Evolutionary conservation across 2,113 vertebrate genomes (phyloP).

Genomic region (Apus apus): DNA sequence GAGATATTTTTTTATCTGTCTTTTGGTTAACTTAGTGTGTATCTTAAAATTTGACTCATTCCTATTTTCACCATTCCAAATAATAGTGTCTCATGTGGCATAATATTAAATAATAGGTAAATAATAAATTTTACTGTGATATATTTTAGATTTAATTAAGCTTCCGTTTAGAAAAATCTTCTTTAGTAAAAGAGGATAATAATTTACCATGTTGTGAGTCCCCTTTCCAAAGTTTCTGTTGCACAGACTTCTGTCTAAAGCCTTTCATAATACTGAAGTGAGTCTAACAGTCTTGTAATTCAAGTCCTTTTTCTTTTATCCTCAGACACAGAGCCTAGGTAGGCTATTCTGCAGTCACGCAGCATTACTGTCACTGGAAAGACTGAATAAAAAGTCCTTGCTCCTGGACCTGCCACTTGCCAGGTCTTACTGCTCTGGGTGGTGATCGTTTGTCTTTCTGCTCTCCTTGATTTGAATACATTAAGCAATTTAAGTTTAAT

Average conservation of each 20-base stretch:
- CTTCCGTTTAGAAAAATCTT: background rate
- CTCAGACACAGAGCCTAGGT: background rate
- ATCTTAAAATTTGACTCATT: background rate
- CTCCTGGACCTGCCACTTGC: rapidly evolving
- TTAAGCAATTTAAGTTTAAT: background rate
- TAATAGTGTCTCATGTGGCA: background rate
- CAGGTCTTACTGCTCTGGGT: background rate
- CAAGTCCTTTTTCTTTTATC: background rate
- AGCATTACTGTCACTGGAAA: background rate
- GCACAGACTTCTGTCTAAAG: background rate
- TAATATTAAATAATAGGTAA: background rate
- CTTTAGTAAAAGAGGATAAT: background rate
- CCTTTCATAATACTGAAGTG: background rate
- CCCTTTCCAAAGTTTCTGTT: background rate
- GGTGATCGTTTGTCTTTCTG: rapidly evolving
- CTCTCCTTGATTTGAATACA: background rate
- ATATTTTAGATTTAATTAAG: background rate
- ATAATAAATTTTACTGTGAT: background rate
- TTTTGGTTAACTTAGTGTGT: background rate
- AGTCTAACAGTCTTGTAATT: background rate
- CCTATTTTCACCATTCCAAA: background rate
- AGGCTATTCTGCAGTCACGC: background rate
- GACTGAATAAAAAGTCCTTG: background rate
- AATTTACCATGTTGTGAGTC: background rate
- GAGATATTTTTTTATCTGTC: background rate